A percentile compares a stretch with the other conserved stretches of the same genome.
phyloP scores from a whole-genome alignment of 2,797 vertebrate species.

The Helicolenus hilgendorfi region DNA sequence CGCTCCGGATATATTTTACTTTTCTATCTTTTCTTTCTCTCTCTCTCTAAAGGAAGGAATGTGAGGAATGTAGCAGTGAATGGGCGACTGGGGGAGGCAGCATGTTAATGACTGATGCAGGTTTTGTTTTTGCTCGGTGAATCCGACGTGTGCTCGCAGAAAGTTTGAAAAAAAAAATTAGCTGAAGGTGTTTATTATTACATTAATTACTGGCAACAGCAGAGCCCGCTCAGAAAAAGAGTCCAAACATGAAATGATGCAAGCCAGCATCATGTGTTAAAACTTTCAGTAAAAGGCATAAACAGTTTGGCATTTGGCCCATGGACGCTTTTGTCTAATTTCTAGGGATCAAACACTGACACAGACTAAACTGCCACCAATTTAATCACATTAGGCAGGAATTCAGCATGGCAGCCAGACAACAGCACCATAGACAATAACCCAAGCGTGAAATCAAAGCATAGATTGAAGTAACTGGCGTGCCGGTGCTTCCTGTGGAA shows the following conservation, averaged over 20 bases:
- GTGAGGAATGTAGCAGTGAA: slow-evolving; percentile 70
- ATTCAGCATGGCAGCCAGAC: slow-evolving; percentile 47
- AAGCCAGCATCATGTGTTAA: not conserved
- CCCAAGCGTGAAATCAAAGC: slow-evolving; percentile 61
- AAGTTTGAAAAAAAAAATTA: not conserved
- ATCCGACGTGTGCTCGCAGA: not conserved
- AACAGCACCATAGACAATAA: slow-evolving; percentile 10
- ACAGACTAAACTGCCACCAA: slow-evolving; percentile 5
- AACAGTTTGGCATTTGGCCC: not conserved
- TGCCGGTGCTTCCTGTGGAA: slow-evolving; percentile 33
- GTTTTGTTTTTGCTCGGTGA: not conserved
- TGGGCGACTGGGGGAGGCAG: slow-evolving; percentile 23
- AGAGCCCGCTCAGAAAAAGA: not conserved
- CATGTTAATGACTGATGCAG: slow-evolving; percentile 29
- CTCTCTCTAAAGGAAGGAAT: slow-evolving; percentile 53
- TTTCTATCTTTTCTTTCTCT: slow-evolving; percentile 6
- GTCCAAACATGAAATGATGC: not conserved
- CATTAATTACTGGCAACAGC: not conserved
- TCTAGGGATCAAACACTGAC: slow-evolving; percentile 37
- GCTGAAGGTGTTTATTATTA: not conserved
- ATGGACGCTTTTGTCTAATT: slow-evolving; percentile 19
- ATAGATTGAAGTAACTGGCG: not conserved
- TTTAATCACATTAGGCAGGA: slow-evolving; percentile 54
- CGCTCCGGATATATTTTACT: slow-evolving; percentile 49
- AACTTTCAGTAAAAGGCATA: not conserved